Conservation (phyloP, 2,888 invertebrate species). For the Dicroscelio sp. region DNA sequence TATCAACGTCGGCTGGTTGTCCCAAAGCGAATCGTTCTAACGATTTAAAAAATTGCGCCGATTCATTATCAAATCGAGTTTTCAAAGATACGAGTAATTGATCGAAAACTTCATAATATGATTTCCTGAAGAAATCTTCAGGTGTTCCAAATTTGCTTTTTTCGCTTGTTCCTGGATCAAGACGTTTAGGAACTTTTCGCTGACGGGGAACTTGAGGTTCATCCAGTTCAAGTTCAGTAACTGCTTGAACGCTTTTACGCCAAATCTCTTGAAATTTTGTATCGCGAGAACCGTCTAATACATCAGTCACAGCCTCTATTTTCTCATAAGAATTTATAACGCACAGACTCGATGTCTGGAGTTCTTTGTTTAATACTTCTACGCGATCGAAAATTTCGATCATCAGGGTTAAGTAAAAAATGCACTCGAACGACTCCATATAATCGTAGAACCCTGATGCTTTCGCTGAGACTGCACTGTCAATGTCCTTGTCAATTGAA, state of each 20-base stretch:
- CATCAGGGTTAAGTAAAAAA: neutral
- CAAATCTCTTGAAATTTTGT: slow-evolving; percentile 61
- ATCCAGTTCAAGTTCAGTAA: slow-evolving; percentile 7
- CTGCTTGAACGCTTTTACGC: neutral
- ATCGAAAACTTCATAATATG: slow-evolving; percentile 23
- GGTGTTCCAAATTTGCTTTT: slow-evolving; percentile 17
- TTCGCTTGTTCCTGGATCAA: slow-evolving; percentile 17
- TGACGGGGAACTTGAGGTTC: neutral
- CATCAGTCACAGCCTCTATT: slow-evolving; percentile 43
- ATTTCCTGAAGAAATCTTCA: slow-evolving; percentile 30
- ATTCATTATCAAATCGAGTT: slow-evolving; percentile 40
- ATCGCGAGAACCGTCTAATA: slow-evolving; percentile 46
- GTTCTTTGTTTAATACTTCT: slow-evolving; percentile 61
- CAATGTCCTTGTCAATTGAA: neutral
- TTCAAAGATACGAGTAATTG: slow-evolving; percentile 4
- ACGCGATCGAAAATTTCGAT: slow-evolving; percentile 43
- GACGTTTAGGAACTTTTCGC: neutral
- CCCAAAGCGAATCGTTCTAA: slow-evolving; percentile 38
- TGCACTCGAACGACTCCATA: slow-evolving; percentile 12
- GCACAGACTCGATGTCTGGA: slow-evolving; percentile 55
- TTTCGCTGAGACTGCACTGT: slow-evolving; percentile 48
- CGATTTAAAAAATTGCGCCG: slow-evolving; percentile 37
- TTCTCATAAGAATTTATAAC: slow-evolving; percentile 56
- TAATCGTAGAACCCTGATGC: slow-evolving; percentile 67
- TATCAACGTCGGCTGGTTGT: slow-evolving; percentile 27